Evolutionary conservation across 2,113 vertebrate species (phyloP).

Genomic region (Petromus typicus): DNA sequence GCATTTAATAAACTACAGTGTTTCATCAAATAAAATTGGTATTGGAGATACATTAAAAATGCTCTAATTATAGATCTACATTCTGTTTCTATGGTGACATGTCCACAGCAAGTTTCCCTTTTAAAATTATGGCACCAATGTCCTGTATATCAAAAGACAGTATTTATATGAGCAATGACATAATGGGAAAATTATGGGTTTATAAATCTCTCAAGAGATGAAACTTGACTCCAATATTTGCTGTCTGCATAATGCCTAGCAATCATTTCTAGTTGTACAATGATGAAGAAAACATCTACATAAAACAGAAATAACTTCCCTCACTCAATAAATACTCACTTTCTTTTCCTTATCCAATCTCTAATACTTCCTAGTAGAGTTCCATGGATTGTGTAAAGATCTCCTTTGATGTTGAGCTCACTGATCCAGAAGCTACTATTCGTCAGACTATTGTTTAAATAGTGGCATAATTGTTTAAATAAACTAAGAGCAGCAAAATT

Average conservation of each 20-base stretch:
- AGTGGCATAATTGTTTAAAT: not conserved
- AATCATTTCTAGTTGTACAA: not conserved
- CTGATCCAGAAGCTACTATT: not conserved
- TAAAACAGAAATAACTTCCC: not conserved
- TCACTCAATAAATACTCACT: not conserved
- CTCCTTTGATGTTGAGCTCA: not conserved
- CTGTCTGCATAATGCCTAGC: not conserved
- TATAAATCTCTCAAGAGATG: not conserved
- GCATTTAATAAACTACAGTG: not conserved
- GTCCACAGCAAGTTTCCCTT: not conserved
- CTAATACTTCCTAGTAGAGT: not conserved
- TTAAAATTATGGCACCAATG: not conserved
- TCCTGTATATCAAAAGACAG: not conserved
- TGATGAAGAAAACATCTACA: not conserved
- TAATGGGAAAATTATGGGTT: not conserved
- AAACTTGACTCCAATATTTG: not conserved
- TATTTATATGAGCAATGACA: not conserved
- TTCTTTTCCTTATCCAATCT: not conserved
- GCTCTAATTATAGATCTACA: not conserved
- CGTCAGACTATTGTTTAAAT: not conserved
- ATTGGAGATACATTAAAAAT: not conserved
- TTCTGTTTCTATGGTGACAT: not conserved
- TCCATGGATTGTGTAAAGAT: not conserved
- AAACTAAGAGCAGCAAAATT: not conserved
- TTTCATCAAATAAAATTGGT: not conserved